phyloP scores from a whole-genome alignment of 2,888 invertebrate genomes.

The Chrysolina americana region DNA sequence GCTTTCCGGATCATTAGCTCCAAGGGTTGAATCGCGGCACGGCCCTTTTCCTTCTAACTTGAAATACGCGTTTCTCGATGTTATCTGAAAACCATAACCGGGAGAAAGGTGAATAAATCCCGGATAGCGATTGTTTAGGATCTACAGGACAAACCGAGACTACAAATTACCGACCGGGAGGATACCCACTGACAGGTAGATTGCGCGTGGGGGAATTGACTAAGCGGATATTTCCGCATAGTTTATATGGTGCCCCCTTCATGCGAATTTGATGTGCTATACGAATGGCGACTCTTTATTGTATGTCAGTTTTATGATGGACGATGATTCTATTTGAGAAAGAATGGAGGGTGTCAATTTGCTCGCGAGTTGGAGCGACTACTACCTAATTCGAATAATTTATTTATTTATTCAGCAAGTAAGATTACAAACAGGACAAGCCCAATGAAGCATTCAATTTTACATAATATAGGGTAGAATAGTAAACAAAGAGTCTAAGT shows the following conservation, averaged over 20 bases:
- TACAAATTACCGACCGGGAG: slow-evolving; percentile 37
- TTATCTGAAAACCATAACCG: slow-evolving; percentile 46
- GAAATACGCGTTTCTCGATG: slow-evolving; percentile 42
- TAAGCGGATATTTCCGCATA: slow-evolving; percentile 9
- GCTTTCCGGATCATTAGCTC: slow-evolving; percentile 47
- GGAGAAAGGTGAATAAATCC: slow-evolving; percentile 47
- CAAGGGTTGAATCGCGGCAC: slow-evolving; percentile 28
- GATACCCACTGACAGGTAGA: slow-evolving; percentile 34
- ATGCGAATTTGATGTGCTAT: slow-evolving; percentile 7
- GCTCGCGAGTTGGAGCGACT: no score
- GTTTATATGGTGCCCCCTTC: slow-evolving; percentile 3
- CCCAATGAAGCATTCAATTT: no score
- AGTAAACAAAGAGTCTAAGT: no score
- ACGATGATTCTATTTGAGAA: not conserved
- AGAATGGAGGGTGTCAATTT: no score
- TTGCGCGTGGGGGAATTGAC: slow-evolving; percentile 27
- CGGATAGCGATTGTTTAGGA: slow-evolving; percentile 40
- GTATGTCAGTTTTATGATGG: not conserved
- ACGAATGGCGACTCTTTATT: not conserved
- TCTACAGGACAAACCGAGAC: slow-evolving; percentile 31
- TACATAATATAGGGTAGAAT: no score
- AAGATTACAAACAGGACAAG: no score
- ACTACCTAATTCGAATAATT: no score
- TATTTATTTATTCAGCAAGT: no score
- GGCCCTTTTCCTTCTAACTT: slow-evolving; percentile 25